Conservation (phyloP, 2,888 invertebrate genomes). For the Chymomyza procnemis region DNA sequence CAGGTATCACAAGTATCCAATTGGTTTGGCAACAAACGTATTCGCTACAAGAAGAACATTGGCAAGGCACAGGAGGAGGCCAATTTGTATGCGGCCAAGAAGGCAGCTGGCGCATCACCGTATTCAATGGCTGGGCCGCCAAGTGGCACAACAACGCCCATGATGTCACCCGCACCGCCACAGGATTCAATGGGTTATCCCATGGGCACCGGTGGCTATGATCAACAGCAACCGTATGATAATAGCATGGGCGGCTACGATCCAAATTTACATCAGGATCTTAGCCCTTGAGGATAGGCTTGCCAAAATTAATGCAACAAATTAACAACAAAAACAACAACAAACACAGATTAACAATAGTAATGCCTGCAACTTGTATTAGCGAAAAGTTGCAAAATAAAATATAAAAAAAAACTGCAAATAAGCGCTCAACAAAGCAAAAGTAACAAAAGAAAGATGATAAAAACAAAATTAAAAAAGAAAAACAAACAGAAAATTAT, state of each 20-base stretch:
- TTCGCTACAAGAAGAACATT: constrained; percentile 99
- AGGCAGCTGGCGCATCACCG: constrained; percentile 94
- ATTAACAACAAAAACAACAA: constrained; percentile 10
- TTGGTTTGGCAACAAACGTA: constrained; percentile 99
- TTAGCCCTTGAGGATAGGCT: constrained; percentile 81
- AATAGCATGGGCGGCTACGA: constrained; percentile 94
- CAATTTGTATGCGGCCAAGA: constrained; percentile 98
- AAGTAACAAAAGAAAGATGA: too few species aligned
- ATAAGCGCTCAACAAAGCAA: neutral
- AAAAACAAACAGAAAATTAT: neutral
- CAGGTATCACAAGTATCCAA: constrained; percentile 91
- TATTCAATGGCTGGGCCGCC: constrained; percentile 93
- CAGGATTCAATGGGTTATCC: constrained; percentile 96
- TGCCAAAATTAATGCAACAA: constrained; percentile 37
- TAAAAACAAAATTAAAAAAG: neutral
- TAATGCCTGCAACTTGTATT: neutral
- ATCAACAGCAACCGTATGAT: constrained; percentile 92
- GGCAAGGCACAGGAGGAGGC: constrained; percentile 99
- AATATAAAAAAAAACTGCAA: constrained; percentile 8
- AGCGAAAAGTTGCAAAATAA: constrained; percentile 13
- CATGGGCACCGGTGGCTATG: constrained; percentile 94
- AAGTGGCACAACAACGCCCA: constrained; percentile 93
- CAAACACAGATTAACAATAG: constrained; percentile 29
- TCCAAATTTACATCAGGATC: constrained; percentile 91
- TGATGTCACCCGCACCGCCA: constrained; percentile 96